Conservation (phyloP, 2,113 vertebrate genomes). For the Gambusia holbrooki region DNA sequence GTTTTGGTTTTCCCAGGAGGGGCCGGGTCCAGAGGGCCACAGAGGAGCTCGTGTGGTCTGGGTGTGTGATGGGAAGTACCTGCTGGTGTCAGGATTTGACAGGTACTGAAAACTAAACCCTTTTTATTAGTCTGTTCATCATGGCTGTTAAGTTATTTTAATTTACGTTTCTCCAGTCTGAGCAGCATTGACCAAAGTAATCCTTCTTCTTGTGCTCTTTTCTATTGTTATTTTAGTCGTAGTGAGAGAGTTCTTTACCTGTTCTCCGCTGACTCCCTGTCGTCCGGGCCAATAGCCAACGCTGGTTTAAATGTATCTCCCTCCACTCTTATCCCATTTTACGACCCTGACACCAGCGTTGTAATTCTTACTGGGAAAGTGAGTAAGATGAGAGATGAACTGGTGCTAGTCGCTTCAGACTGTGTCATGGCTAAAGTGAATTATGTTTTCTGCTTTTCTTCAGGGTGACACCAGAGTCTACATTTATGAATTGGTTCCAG, state of each 20-base stretch:
- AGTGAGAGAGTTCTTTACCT: constrained; percentile 90
- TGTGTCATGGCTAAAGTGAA: not conserved
- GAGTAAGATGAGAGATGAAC: not conserved
- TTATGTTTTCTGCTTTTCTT: not conserved
- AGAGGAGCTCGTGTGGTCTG: constrained; percentile 92
- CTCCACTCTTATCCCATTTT: constrained; percentile 93
- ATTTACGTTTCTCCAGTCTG: not conserved
- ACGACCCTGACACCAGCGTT: constrained; percentile 88
- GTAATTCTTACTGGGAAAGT: constrained; percentile 92
- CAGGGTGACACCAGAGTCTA: constrained; percentile 94
- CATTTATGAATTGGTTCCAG: constrained; percentile 85
- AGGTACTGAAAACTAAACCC: constrained; percentile 74
- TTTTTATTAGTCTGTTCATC: not conserved
- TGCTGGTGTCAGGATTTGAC: constrained; percentile 94
- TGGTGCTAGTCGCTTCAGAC: not conserved
- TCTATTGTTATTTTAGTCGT: constrained; percentile 73
- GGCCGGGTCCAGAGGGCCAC: constrained; percentile 88
- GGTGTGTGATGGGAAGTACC: constrained; percentile 86
- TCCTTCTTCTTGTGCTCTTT: not conserved
- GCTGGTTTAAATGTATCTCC: constrained; percentile 84
- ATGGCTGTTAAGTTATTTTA: not conserved
- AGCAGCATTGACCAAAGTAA: not conserved
- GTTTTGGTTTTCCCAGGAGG: constrained; percentile 81
- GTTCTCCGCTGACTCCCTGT: constrained; percentile 76
- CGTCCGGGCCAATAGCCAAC: constrained; percentile 78